Evolutionary conservation across 2,888 invertebrate species (phyloP), one percentile per base, ranked within the genome.

Genomic region (Metellina segmentata): DNA sequence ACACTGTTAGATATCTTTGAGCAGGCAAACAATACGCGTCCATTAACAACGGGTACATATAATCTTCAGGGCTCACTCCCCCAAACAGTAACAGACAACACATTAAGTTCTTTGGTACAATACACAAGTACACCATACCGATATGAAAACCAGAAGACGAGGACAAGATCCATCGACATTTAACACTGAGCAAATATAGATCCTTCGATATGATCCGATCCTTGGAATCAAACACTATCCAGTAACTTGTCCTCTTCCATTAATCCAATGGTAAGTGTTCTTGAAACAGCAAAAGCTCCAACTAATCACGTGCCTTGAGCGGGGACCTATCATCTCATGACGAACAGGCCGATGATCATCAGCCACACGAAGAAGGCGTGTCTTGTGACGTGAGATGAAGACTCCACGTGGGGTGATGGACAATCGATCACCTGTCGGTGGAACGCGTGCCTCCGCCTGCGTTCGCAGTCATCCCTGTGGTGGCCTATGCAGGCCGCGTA

Each of bases 401-500:
- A 81, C 20, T 87, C 87, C 7, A 87, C 79, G 8, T 90, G 90
- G 0, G 91, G 77, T 6, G 91, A 91, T 0, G 91, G 91, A 52
- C 91, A 91, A n/a, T 91, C 91, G 53, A 91, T 91, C 19, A 91
- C 86, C 19, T 87, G 86, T 9, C 91, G 75, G n/a, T 91, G 91
- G 61, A 91, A 87, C 0, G 82, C 87, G 20, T 91, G 91, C n/a
- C 87, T 48, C 13, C 90, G 69, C 7, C 91, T 69, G 1, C 87
- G 61, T 16, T 87, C 86, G 86, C 93, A 93, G 70, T 93, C 83
- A 34, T 87, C 77, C 72, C 90, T 91, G 82, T 93, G 83, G 9
- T 85, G 93, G 7, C 96, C 97, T 69, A 97, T 95, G 94, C 97
- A 97, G 9, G 97, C 96, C 11, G 97, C 97, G 95, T 97, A 97